These are phyloP conservation scores for Slavum lentiscoides DNA, from an alignment of 2,888 invertebrate genomes.

Conservation along the genomic window DNA sequence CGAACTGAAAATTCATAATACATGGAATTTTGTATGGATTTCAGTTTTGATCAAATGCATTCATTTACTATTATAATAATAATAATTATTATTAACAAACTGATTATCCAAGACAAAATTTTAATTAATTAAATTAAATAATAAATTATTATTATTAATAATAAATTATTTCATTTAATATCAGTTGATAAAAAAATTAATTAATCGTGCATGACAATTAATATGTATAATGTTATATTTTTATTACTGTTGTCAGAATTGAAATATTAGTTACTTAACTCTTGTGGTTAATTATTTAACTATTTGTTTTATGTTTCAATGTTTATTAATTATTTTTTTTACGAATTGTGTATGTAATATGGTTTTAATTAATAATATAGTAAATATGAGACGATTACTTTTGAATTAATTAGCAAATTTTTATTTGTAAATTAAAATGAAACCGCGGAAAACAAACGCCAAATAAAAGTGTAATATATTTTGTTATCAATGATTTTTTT, in stretches of 20 bases:
- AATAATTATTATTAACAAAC: background rate
- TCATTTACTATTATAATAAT: background rate
- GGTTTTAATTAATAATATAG: too few relatives aligned
- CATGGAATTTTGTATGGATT: constrained; percentile 42
- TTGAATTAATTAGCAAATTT: background rate
- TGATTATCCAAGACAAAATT: background rate
- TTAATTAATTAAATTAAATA: too few relatives aligned
- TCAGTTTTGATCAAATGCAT: constrained; percentile 21
- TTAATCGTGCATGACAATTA: constrained; percentile 19
- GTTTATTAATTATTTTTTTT: background rate
- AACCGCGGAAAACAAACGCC: too few relatives aligned
- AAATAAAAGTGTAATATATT: too few relatives aligned
- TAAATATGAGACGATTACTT: background rate
- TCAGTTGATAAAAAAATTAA: background rate
- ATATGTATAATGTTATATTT: background rate
- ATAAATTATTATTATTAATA: background rate
- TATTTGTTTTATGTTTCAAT: background rate
- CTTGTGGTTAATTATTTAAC: background rate
- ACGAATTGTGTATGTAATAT: background rate
- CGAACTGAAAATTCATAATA: constrained; percentile 47
- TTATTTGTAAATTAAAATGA: too few relatives aligned
- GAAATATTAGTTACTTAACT: background rate
- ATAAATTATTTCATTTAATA: background rate
- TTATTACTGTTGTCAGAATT: background rate
- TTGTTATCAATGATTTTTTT: too few relatives aligned